These are phyloP conservation scores for Stigmatopora nigra DNA, from an alignment of 2,113 vertebrate species.

Conservation along the genomic window DNA sequence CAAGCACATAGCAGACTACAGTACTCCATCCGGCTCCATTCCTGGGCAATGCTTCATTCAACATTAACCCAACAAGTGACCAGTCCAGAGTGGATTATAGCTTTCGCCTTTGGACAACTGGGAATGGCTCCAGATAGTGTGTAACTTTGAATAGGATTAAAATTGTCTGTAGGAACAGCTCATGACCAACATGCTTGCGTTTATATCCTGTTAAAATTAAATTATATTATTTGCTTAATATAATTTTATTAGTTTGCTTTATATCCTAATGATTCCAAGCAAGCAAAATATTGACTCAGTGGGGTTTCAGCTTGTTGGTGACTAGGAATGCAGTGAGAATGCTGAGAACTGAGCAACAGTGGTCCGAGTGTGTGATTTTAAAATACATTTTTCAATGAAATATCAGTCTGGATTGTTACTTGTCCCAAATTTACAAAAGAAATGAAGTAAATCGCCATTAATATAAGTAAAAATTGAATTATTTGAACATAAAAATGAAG, in stretches of 20 bases:
- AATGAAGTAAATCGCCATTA: no score
- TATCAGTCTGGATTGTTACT: no score
- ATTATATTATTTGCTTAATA: background rate
- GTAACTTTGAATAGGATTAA: background rate
- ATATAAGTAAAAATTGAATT: no score
- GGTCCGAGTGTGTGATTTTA: conserved; percentile 49
- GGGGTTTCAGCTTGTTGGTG: conserved; percentile 19
- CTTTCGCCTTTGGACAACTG: background rate
- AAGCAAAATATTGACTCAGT: conserved; percentile 11
- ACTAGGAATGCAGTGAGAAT: conserved; percentile 42
- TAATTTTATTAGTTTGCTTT: conserved; percentile 13
- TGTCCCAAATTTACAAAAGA: no score
- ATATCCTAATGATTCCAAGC: background rate
- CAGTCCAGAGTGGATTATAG: background rate
- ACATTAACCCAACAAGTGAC: background rate
- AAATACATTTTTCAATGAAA: no score
- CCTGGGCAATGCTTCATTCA: background rate
- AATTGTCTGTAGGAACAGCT: background rate
- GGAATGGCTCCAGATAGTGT: background rate
- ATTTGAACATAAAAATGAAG: no score
- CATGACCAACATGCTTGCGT: background rate
- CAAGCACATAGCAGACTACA: background rate
- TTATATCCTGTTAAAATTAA: background rate
- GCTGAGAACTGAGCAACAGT: conserved; percentile 34
- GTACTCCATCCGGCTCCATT: background rate